Evolutionary conservation across 92 coral and sea anemone genomes (phyloP), one percentile per base, ranked within the genome.

Genomic region (Palythoa grandiflora): DNA sequence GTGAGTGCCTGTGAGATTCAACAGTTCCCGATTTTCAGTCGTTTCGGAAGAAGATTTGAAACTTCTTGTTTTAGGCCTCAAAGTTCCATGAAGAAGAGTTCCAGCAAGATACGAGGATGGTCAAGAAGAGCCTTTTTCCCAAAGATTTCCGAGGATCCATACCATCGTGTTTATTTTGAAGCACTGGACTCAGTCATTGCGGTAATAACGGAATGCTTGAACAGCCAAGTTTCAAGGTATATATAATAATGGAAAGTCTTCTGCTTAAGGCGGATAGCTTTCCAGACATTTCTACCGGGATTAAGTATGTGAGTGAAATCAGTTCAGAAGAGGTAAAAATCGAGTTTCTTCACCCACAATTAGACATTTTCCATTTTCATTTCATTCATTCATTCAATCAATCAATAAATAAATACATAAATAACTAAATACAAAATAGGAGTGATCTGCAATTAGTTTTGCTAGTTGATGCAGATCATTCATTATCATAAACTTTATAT

Each of bases 111-210:
- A 77, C 51, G 90, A 92, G 55, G 71, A 55, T 9, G 93, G 89
- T 54, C 40, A 51, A 70, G 91, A 80, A 1, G 91, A 75, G 40
- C 90, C 93, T 61, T 93, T 12, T 84, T 66, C 57, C 91, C 93
- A 40, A 76, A 87, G 88, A 75, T 93, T 57, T 47, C 93, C 19
- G 93, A 90, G 66, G 87, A 83, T 80, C 52, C 83, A 52, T 93
- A 90, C 77, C 14, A 88, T 68, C 68, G 66, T 54, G 13, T 88
- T 3, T 90, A 93, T 63, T 90, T 71, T 85, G 91, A 93, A 88
- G 93, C 75, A n/a, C 91, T 93, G 73, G 91, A 87, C 57, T 68
- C 88, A 38, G 83, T 92, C 2, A 51, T 84, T 52, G 84, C 91
- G 21, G 78, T 91, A 5, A 83, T 90, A 19, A 76, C 39, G 47